Conservation (phyloP, 2,113 vertebrate genomes). For the Oxyruncus cristatus region DNA sequence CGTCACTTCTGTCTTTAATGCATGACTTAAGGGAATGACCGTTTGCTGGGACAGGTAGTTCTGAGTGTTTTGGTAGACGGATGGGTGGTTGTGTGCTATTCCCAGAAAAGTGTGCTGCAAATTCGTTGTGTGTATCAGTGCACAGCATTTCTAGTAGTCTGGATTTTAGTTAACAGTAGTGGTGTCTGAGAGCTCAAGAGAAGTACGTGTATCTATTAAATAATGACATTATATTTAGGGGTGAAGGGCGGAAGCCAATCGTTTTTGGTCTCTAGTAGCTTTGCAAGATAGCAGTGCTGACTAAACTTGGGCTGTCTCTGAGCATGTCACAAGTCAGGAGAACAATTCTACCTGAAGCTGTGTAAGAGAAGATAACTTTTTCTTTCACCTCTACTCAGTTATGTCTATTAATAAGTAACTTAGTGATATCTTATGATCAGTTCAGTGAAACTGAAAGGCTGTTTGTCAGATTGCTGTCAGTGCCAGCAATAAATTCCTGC, state of each 20-base stretch:
- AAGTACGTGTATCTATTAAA: not conserved
- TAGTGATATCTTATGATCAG: not conserved
- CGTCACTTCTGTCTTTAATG: not conserved
- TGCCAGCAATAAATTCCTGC: not conserved
- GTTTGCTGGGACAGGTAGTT: not conserved
- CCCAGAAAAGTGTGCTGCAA: not conserved
- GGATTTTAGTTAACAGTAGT: not conserved
- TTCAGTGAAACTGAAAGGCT: not conserved
- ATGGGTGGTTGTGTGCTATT: not conserved
- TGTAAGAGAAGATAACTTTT: not conserved
- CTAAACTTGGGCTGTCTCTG: not conserved
- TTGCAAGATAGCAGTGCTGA: not conserved
- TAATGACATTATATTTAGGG: not conserved
- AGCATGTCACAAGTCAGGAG: not conserved
- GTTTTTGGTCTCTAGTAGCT: not conserved
- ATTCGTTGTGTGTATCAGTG: not conserved
- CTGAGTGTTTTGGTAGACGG: not conserved
- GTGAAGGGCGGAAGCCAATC: not conserved
- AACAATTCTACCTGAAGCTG: not conserved
- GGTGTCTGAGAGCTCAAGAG: not conserved
- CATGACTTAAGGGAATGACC: not conserved
- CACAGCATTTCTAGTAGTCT: not conserved
- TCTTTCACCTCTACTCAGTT: not conserved
- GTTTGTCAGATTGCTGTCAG: not conserved
- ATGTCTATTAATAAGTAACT: slow-evolving; percentile 29